A percentile compares a stretch with the other conserved stretches of the same genome.
Conservation (phyloP, 2,113 vertebrate species). For the Stigmatopora argus region DNA sequence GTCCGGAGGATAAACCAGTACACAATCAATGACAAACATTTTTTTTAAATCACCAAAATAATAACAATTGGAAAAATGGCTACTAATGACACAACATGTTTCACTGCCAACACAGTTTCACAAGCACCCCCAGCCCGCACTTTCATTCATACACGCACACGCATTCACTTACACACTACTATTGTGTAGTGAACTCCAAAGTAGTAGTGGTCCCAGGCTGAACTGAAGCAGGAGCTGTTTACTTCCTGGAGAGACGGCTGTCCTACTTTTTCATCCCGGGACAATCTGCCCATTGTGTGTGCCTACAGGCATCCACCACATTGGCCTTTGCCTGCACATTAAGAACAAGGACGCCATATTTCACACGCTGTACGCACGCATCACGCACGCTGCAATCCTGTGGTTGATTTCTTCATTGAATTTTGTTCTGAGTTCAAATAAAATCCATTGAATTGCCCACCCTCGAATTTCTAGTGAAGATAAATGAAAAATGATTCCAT, state of each 20-base stretch:
- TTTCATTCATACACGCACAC: neutral
- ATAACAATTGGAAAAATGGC: neutral
- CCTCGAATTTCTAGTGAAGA: neutral
- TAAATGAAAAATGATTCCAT: neutral
- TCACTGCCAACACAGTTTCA: neutral
- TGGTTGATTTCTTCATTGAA: neutral
- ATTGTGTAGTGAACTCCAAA: slow-evolving; percentile 24
- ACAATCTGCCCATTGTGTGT: slow-evolving; percentile 56
- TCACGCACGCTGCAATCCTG: neutral
- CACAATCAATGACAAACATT: neutral
- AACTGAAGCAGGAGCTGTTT: slow-evolving; percentile 45
- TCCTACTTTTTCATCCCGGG: slow-evolving; percentile 50
- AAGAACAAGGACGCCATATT: slow-evolving; percentile 12
- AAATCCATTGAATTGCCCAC: neutral
- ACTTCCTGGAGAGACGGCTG: slow-evolving; percentile 47
- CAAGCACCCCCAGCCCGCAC: neutral
- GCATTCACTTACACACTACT: slow-evolving; percentile 10
- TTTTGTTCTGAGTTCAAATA: too few relatives aligned
- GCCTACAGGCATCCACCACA: slow-evolving; percentile 33
- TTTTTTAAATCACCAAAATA: neutral
- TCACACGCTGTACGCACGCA: slow-evolving; percentile 24
- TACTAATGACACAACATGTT: neutral
- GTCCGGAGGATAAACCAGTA: neutral
- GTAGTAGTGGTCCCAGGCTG: slow-evolving; percentile 15
- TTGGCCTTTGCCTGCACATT: slow-evolving; percentile 21